Conservation (phyloP, 2,113 vertebrate species). For the Mohoua ochrocephala region DNA sequence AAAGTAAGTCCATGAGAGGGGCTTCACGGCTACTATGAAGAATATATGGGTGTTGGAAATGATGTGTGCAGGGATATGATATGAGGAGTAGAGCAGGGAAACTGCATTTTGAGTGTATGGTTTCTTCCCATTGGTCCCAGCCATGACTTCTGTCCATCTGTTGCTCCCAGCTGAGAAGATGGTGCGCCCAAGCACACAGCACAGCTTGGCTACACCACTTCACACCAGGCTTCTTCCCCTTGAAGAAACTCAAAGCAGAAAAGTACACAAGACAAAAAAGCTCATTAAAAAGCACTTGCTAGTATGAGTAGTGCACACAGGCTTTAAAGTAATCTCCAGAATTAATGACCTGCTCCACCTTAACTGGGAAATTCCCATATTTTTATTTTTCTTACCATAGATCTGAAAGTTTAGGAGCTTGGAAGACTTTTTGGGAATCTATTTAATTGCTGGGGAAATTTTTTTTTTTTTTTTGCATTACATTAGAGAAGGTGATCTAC, state of each 20-base stretch:
- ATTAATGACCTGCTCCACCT: neutral
- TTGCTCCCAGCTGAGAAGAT: neutral
- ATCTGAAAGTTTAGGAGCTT: neutral
- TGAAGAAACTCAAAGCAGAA: neutral
- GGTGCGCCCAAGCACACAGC: neutral
- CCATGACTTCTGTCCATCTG: neutral
- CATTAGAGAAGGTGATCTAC: neutral
- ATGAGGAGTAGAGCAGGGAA: neutral
- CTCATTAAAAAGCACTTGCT: neutral
- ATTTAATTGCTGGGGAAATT: neutral
- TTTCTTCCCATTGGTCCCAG: neutral
- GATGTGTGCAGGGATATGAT: neutral
- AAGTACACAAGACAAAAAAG: neutral
- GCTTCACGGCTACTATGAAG: neutral
- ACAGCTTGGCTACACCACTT: neutral
- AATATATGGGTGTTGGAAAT: neutral
- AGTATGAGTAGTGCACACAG: neutral
- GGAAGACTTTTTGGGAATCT: neutral
- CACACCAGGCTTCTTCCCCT: neutral
- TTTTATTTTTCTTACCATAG: neutral
- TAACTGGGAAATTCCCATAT: neutral
- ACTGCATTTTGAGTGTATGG: neutral
- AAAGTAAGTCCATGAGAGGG: neutral
- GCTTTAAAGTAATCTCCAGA: neutral
- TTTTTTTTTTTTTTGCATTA: neutral